Evolutionary conservation across 2,888 invertebrate species (phyloP).

Genomic region (Agelastica alni): DNA sequence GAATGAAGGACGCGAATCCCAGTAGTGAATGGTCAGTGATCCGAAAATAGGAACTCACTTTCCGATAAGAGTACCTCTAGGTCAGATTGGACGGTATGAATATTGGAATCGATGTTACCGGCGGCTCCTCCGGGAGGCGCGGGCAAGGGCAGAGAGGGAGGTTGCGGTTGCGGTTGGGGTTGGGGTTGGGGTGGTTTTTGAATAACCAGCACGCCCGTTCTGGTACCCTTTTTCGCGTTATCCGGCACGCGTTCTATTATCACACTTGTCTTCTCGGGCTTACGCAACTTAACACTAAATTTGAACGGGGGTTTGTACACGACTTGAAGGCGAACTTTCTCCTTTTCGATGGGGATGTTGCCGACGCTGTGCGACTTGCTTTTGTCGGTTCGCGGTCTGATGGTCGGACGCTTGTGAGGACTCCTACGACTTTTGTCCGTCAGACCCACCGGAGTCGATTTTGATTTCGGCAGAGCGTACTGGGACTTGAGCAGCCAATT

Average conservation of each 20-base stretch:
- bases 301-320: constrained; percentile 88
- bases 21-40: constrained; percentile 40
- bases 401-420: constrained; percentile 55
- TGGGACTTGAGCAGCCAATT: constrained; percentile 82
- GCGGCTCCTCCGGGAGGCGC: constrained; percentile 27
- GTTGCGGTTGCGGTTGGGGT: constrained; percentile 12
- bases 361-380: constrained; percentile 70
- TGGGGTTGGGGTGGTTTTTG: constrained; percentile 40
- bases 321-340: constrained; percentile 78
- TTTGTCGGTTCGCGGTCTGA: constrained; percentile 60
- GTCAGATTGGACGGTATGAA: constrained; percentile 66
- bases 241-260: constrained; percentile 63
- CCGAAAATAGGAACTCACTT: constrained; percentile 62
- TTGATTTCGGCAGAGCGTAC: constrained; percentile 75
- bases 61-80: constrained; percentile 64
- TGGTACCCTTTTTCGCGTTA: constrained; percentile 42
- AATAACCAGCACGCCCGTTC: constrained; percentile 59
- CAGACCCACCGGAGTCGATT: constrained; percentile 79
- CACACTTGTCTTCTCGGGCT: constrained; percentile 70
- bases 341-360: constrained; percentile 64
- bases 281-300: constrained; percentile 78
- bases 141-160: constrained; percentile 1
- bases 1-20: no score
- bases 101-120: constrained; percentile 60
- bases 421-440: constrained; percentile 62